Evolutionary conservation across 1,140 invertebrate genomes (phyloP), one percentile per base, ranked within the genome.

Genomic region (Drosophila burlai): DNA sequence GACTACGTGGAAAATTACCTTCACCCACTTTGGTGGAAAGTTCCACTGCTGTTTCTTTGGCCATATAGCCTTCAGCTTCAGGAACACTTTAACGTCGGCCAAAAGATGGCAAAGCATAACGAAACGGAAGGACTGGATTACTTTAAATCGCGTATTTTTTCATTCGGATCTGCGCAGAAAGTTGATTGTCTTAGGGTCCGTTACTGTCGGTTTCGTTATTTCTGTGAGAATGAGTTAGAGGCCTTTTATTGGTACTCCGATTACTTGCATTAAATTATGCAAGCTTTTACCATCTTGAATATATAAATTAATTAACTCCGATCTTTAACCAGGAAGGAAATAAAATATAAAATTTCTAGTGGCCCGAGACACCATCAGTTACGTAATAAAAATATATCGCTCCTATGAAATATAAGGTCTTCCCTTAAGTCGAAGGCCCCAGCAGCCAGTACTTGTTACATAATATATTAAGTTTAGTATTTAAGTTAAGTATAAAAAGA

Each of bases 1-100:
- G 78, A 85, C 82, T 81, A 67, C 74, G 69, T 78, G 74, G 73
- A 75, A 87, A 90, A 87, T 89, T 89, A 87, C 73, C 77, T 78
- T 80, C 84, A 83, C 81, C 77, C 77, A 69, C 81, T 80, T 89
- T 83, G 77, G 67, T 45, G 76, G 61, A 80, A 79, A 79, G 52
- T 79, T 79, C 52, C 58, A 42, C 36, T 73, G 49, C n/a, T 52
- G n/a, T 24, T 64, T 18, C 40, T 38, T 31, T 9, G 31, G 40
- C 50, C 38, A 18, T 55, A 55, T 68, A 47, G 64, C 64, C 18
- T 34, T 52, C 13, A 34, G 67, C 64, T 55, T 40, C 21, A 57
- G 54, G 54, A 40, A 40, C 21, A 46, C 49, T 68, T 71, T 68
- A 71, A 71, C 40, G 54, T 64, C 26, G 49, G 40, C 42, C 47